Conservation (phyloP, 1,140 invertebrate species). For the Conus ventricosus region DNA sequence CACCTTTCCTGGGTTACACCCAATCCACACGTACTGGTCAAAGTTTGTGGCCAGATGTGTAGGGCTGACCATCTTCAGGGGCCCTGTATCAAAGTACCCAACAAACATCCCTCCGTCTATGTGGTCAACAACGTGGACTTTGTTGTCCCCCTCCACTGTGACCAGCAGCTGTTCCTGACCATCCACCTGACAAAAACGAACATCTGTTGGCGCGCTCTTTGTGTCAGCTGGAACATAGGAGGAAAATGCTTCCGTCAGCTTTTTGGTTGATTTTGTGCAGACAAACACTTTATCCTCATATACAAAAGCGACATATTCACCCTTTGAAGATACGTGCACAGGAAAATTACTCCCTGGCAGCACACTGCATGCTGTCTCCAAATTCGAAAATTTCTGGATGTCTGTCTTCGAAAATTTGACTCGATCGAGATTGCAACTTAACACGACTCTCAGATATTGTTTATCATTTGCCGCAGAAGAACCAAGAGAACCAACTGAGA, state of each 20-base stretch:
- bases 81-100: neutral
- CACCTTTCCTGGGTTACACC: neutral
- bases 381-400: neutral
- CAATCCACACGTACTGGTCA: neutral
- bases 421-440: neutral
- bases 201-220: neutral
- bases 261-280: neutral
- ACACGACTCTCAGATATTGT: neutral
- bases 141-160: neutral
- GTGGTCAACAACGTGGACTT: conserved; percentile 12
- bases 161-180: conserved; percentile 10
- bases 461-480: neutral
- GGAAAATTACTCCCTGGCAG: neutral
- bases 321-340: neutral
- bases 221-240: neutral
- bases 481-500: neutral
- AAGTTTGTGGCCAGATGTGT: conserved; percentile 9
- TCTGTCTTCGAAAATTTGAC: neutral
- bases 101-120: neutral
- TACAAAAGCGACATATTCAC: neutral
- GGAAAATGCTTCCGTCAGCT: neutral
- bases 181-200: neutral
- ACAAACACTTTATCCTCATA: neutral
- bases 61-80: neutral
- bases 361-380: neutral